A percentile compares a stretch with the other conserved stretches of the same genome.
phyloP scores from a whole-genome alignment of 2,797 vertebrate species.

The Diplodus puntazzo region DNA sequence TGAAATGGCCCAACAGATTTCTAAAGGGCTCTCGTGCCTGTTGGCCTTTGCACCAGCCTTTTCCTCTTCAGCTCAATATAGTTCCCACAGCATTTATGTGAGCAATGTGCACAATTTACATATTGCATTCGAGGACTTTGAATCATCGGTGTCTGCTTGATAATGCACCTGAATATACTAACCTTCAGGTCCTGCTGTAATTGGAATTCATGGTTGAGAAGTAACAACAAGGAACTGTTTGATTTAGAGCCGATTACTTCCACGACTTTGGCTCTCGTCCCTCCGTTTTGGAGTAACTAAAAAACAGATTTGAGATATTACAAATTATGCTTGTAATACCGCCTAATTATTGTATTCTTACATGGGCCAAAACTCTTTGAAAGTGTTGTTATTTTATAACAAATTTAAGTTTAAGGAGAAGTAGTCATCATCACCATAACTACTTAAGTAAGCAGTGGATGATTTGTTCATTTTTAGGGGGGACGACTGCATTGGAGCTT shows the following conservation, averaged over 20 bases:
- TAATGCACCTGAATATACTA: constrained; percentile 16
- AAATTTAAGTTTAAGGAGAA: background rate
- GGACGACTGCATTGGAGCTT: too few relatives aligned
- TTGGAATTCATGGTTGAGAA: constrained; percentile 35
- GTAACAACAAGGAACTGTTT: constrained; percentile 26
- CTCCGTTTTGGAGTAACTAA: background rate
- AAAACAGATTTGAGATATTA: background rate
- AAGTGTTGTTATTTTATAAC: background rate
- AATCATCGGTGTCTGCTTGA: constrained; percentile 27
- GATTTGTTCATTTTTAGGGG: too few relatives aligned
- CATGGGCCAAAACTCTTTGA: background rate
- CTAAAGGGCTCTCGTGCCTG: constrained; percentile 34
- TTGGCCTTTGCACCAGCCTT: constrained; percentile 47
- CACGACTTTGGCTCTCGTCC: constrained; percentile 4
- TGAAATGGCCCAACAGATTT: constrained; percentile 59
- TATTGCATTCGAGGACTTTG: constrained; percentile 15
- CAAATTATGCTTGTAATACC: background rate
- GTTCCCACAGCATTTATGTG: constrained; percentile 18
- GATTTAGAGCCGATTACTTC: constrained; percentile 23
- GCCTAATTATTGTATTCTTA: background rate
- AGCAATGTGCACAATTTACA: constrained; percentile 13
- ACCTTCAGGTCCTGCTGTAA: constrained; percentile 21
- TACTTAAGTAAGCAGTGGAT: background rate
- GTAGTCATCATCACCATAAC: background rate
- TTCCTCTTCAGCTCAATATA: constrained; percentile 27